Evolutionary conservation across 2,113 vertebrate genomes (phyloP).

Genomic region (Lophotis ruficrista): DNA sequence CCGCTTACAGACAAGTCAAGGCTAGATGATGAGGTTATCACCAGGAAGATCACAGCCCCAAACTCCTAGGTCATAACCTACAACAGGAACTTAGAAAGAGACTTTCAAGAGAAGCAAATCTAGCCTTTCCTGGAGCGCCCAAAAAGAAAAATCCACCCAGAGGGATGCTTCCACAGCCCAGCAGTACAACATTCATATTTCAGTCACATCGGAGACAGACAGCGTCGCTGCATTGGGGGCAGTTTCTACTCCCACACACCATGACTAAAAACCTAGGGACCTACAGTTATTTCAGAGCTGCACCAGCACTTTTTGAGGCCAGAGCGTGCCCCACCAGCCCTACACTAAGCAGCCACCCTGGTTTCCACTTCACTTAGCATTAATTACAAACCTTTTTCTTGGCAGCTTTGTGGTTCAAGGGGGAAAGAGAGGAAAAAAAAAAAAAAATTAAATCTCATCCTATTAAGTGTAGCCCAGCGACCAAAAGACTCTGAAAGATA

Average conservation of each 20-base stretch:
- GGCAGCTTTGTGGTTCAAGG: conserved; percentile 14
- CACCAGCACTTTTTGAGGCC: neutral
- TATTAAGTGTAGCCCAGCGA: conserved; percentile 16
- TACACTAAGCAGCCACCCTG: neutral
- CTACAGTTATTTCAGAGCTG: neutral
- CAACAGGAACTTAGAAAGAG: neutral
- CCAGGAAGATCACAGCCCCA: neutral
- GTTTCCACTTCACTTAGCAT: conserved; percentile 44
- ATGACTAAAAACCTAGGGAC: neutral
- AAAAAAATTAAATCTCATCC: neutral
- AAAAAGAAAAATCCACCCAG: neutral
- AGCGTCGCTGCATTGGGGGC: neutral
- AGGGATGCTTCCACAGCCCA: neutral
- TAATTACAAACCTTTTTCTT: conserved; percentile 32
- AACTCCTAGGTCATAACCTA: neutral
- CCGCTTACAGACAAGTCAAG: neutral
- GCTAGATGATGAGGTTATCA: neutral
- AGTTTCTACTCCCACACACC: neutral
- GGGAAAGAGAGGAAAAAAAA: neutral
- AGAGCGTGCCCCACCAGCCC: neutral
- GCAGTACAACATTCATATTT: neutral
- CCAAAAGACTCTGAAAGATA: conserved; percentile 26
- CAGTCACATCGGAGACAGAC: neutral
- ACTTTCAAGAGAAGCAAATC: neutral
- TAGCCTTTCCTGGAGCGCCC: neutral